Percentiles rank a stretch among this genome's conserved stretches.
Evolutionary conservation across 2,888 invertebrate genomes (phyloP).

Genomic region (Pterostichus madidus): DNA sequence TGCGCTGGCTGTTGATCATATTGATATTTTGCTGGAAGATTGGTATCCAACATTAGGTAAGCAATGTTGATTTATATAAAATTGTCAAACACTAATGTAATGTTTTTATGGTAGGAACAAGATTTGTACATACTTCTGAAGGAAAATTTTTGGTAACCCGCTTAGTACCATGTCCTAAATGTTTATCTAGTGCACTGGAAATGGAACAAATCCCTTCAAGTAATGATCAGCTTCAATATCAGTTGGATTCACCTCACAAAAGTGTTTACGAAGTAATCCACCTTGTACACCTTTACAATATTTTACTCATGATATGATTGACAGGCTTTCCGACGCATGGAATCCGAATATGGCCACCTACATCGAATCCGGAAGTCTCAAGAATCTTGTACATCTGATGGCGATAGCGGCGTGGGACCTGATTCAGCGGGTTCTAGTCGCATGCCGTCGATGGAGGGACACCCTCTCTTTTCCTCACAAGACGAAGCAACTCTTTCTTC

Average conservation of each 20-base stretch:
- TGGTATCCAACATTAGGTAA: slow-evolving; percentile 95
- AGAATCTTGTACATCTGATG: slow-evolving; percentile 89
- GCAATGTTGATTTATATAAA: neutral
- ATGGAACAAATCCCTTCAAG: slow-evolving; percentile 73
- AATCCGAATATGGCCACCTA: slow-evolving; percentile 70
- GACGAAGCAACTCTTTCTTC: slow-evolving; percentile 72
- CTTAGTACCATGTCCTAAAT: slow-evolving; percentile 94
- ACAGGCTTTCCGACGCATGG: slow-evolving; percentile 75
- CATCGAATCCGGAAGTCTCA: slow-evolving; percentile 80
- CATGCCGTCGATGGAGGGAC: slow-evolving; percentile 90
- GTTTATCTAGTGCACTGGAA: slow-evolving; percentile 80
- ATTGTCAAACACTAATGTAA: slow-evolving; percentile 64
- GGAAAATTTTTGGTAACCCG: slow-evolving; percentile 96
- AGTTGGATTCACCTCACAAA: slow-evolving; percentile 60
- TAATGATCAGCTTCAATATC: slow-evolving; percentile 70
- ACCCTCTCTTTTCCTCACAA: slow-evolving; percentile 78
- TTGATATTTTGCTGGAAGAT: slow-evolving; percentile 97
- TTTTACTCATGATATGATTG: neutral
- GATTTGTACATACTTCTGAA: slow-evolving; percentile 98
- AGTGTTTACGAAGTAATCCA: slow-evolving; percentile 70
- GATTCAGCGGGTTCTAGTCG: slow-evolving; percentile 90
- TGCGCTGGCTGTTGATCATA: slow-evolving; percentile 95
- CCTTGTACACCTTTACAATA: neutral
- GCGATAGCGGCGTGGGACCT: slow-evolving; percentile 92
- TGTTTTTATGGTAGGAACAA: slow-evolving; percentile 82